Evolutionary conservation across 1,140 invertebrate species (phyloP).

Genomic region (Anastrepha obliqua): DNA sequence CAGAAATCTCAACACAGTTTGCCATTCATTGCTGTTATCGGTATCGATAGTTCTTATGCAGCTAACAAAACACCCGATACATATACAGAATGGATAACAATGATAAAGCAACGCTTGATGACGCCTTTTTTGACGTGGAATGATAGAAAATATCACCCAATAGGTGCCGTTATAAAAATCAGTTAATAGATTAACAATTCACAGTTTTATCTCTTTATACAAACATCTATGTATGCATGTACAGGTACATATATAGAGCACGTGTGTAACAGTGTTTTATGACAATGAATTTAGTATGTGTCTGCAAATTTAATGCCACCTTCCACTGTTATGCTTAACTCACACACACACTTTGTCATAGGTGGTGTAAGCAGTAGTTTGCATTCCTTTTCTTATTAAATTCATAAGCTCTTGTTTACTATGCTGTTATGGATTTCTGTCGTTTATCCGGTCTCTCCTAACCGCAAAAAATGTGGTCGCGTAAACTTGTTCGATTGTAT

Average conservation of each 20-base stretch:
- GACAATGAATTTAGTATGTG: too few species aligned
- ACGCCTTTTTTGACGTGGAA: too few species aligned
- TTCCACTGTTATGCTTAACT: too few species aligned
- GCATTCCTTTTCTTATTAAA: neutral
- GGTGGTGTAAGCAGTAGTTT: neutral
- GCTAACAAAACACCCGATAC: too few species aligned
- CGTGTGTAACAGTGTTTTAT: too few species aligned
- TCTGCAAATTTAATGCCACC: too few species aligned
- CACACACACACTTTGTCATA: neutral
- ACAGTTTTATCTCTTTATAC: neutral
- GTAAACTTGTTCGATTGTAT: neutral
- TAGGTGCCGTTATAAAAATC: neutral
- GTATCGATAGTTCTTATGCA: too few species aligned
- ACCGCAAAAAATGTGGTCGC: neutral
- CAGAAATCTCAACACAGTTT: too few species aligned
- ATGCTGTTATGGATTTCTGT: conserved; percentile 30
- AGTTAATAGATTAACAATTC: neutral
- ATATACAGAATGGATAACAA: neutral
- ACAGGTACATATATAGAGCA: too few species aligned
- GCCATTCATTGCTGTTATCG: too few species aligned
- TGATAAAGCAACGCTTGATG: neutral
- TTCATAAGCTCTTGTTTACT: conserved; percentile 19
- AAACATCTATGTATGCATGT: too few species aligned
- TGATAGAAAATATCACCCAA: neutral
- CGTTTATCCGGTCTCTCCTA: conserved; percentile 7